phyloP scores from a whole-genome alignment of 2,113 vertebrate species.

The Trinectes maculatus region DNA sequence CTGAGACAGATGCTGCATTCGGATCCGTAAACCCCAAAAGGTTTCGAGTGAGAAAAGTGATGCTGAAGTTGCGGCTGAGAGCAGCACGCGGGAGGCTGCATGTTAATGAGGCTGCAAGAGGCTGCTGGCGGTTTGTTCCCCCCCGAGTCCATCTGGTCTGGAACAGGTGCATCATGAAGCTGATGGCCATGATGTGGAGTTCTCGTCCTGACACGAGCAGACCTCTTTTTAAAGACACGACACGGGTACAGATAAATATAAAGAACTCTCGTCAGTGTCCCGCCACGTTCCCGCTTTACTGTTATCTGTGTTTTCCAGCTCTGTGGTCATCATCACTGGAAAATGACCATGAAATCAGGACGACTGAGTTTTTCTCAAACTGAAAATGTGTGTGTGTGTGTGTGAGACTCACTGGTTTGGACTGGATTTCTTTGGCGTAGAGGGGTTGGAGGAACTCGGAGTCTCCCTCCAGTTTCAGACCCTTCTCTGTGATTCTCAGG shows the following conservation, averaged over 20 bases:
- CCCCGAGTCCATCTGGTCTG: slow-evolving; percentile 10
- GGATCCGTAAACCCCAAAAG: background rate
- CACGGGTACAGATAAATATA: too few relatives aligned
- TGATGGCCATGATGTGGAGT: too few relatives aligned
- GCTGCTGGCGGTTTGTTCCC: too few relatives aligned
- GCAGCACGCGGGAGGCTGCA: background rate
- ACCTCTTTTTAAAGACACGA: too few relatives aligned
- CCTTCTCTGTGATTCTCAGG: slow-evolving; percentile 97
- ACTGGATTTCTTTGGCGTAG: slow-evolving; percentile 99
- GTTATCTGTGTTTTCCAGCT: too few relatives aligned
- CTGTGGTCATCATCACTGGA: too few relatives aligned
- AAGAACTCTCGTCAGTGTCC: too few relatives aligned
- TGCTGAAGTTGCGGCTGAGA: background rate
- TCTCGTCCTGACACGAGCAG: too few relatives aligned
- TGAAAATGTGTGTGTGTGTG: background rate
- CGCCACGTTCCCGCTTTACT: too few relatives aligned
- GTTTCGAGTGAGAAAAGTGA: slow-evolving; percentile 2
- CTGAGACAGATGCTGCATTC: background rate
- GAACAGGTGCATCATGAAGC: background rate
- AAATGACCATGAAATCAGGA: too few relatives aligned
- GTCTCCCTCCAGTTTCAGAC: slow-evolving; percentile 95
- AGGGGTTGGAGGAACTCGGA: slow-evolving; percentile 98
- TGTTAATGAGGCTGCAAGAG: background rate
- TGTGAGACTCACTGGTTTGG: slow-evolving; percentile 91
- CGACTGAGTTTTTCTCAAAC: too few relatives aligned